These are phyloP conservation scores for Lypha dubia DNA, from an alignment of 2,888 invertebrate genomes.

Conservation along the genomic window DNA sequence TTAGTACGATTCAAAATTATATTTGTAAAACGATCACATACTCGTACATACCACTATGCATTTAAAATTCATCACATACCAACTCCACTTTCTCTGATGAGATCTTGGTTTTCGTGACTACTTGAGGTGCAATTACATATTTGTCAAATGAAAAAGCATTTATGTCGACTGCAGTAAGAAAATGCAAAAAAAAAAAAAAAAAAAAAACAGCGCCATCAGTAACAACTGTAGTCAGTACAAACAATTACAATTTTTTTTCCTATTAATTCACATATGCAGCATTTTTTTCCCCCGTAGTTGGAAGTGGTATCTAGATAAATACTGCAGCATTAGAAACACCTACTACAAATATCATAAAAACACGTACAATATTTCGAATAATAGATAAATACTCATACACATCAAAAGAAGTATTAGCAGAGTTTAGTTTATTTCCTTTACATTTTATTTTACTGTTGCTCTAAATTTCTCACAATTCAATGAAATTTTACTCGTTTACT, in stretches of 20 bases:
- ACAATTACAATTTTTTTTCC: background rate
- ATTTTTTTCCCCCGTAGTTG: background rate
- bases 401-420: slow-evolving; percentile 29
- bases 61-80: slow-evolving; percentile 17
- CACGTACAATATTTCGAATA: slow-evolving; percentile 39
- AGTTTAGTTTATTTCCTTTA: slow-evolving; percentile 35
- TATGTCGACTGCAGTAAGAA: slow-evolving; percentile 76
- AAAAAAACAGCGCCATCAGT: slow-evolving; percentile 23
- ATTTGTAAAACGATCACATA: background rate
- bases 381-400: slow-evolving; percentile 34
- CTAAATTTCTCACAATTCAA: slow-evolving; percentile 20
- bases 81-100: slow-evolving; percentile 11
- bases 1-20: background rate
- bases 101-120: slow-evolving; percentile 61
- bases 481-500: slow-evolving; percentile 6
- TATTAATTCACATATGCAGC: background rate
- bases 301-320: slow-evolving; percentile 36
- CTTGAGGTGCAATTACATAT: slow-evolving; percentile 78
- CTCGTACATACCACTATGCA: background rate
- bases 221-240: slow-evolving; percentile 46
- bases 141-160: slow-evolving; percentile 78
- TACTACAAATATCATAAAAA: slow-evolving; percentile 36
- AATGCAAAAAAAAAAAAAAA: slow-evolving; percentile 21
- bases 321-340: slow-evolving; percentile 51
- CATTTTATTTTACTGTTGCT: background rate